Percentiles rank a stretch among this genome's conserved stretches.
These are phyloP conservation scores for Podocnemis expansa DNA, from an alignment of 2,113 vertebrate species.

Conservation along the genomic window DNA sequence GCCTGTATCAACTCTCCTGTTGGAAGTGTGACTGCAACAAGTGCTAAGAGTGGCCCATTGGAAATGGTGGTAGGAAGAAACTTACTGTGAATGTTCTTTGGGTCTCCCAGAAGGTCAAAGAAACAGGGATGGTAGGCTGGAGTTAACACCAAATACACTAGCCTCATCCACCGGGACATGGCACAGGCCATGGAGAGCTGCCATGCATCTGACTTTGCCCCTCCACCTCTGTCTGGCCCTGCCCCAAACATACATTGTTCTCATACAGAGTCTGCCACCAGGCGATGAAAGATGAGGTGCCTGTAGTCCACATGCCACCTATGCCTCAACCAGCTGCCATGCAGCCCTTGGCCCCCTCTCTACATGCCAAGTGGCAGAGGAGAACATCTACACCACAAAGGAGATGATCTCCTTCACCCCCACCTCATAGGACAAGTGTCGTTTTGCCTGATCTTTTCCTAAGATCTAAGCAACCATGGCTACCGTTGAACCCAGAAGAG, in stretches of 20 bases:
- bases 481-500: constrained; percentile 4
- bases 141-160: neutral
- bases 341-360: neutral
- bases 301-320: neutral
- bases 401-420: neutral
- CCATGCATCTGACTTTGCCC: neutral
- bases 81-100: neutral
- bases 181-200: neutral
- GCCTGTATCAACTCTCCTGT: neutral
- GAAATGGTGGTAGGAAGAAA: neutral
- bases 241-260: neutral
- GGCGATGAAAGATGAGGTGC: neutral
- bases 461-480: constrained; percentile 9
- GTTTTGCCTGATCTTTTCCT: neutral
- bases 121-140: neutral
- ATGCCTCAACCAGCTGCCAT: neutral
- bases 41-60: neutral
- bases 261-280: neutral
- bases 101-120: neutral
- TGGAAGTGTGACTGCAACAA: neutral
- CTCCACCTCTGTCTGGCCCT: neutral
- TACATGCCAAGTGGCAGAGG: neutral
- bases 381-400: neutral
- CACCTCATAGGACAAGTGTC: rapidly evolving
- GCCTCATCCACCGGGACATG: neutral